Evolutionary conservation across 2,888 invertebrate genomes (phyloP), one percentile per base, ranked within the genome.

Genomic region (Synergus laeviventris): DNA sequence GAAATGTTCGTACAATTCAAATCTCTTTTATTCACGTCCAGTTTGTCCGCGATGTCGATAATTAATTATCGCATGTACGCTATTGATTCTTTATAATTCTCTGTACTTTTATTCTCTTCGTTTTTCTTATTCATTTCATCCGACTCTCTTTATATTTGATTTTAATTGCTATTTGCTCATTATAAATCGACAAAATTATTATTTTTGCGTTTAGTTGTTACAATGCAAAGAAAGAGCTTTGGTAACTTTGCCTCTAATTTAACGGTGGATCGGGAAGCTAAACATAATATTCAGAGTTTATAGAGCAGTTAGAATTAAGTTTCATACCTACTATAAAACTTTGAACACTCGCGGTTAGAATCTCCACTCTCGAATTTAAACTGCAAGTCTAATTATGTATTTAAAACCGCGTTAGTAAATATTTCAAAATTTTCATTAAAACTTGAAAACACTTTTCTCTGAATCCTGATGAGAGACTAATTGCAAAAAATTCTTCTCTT

Each of bases 31-130:
- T 66, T 66, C 45, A 21, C 16, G 45, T 66, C 66, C 14, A 45
- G 45, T 45, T 45, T 42, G 42, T 66, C 21, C 45, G 42, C 45
- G 42, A 66, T 66, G 21, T 24, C 66, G 42, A 66, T 66, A 45
- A 66, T 66, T 66, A 66, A 66, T 66, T 66, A 66, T 24, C 66
- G 66, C 66, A n/a, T n/a, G n/a, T n/a, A n/a, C 42, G 14, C 45
- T 66, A 66, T 66, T 66, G 66, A 66, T 66, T 66, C 66, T 66
- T 66, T 45, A 66, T 24, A 16, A 66, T 24, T 62, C 38, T 59
- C 36, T n/a, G 38, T 62, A 18, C 18, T 38, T 18, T 36, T 12
- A 8, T 38, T 38, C 38, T n/a, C n/a, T 11, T 38, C 36, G 9
- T 61, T 61, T 1, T 8, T 61, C n/a, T 36, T 61, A 11, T 61